phyloP scores from a whole-genome alignment of 2,888 invertebrate species.

The Mellilla xanthometata region DNA sequence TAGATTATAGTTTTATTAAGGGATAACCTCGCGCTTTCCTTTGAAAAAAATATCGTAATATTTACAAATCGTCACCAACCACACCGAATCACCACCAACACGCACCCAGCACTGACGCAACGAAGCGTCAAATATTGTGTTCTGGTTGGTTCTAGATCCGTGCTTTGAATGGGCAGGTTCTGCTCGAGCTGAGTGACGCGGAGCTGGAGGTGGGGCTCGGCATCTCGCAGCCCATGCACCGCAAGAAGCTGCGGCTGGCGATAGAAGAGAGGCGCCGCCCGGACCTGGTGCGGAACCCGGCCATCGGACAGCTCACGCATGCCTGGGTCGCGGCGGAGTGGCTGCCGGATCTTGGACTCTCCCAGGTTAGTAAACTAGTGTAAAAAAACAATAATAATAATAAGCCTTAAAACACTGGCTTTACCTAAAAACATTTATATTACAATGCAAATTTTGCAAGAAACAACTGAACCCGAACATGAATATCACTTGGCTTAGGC shows the following conservation, averaged over 20 bases:
- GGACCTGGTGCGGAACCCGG: conserved; percentile 92
- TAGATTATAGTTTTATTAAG: no score
- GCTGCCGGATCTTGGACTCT: conserved; percentile 94
- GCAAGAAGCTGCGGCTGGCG: conserved; percentile 95
- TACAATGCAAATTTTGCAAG: no score
- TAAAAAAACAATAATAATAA: no score
- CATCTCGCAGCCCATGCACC: conserved; percentile 95
- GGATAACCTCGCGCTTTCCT: no score
- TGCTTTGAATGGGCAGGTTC: conserved; percentile 89
- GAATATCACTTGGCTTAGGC: no score
- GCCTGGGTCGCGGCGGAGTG: conserved; percentile 97
- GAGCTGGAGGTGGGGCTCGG: conserved; percentile 96
- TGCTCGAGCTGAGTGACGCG: conserved; percentile 94
- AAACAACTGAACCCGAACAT: no score
- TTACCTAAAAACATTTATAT: no score
- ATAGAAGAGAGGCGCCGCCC: conserved; percentile 96
- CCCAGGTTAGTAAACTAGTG: conserved; percentile 86
- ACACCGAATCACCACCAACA: conserved; percentile 34
- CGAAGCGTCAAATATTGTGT: conserved; percentile 81
- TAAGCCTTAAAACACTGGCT: no score
- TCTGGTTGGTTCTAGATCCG: conserved; percentile 86
- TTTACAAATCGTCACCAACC: conserved; percentile 9
- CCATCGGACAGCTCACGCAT: conserved; percentile 93
- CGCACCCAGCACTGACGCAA: conserved; percentile 57
- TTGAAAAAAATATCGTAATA: no score